These are phyloP conservation scores for Zaprionus kolodkinae DNA, from an alignment of 1,140 invertebrate genomes.

Conservation along the genomic window DNA sequence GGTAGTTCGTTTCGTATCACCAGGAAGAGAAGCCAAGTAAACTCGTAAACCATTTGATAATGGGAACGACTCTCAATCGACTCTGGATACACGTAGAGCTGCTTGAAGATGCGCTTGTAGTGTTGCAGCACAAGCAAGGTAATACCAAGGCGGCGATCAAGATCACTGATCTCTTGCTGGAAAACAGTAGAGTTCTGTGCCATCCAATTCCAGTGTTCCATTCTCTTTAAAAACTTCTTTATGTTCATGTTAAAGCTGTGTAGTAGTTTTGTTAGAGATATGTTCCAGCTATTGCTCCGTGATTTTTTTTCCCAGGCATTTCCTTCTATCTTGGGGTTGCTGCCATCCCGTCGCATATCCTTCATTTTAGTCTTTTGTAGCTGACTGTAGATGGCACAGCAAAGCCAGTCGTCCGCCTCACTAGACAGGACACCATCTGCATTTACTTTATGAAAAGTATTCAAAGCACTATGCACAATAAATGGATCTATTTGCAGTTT, in stretches of 20 bases:
- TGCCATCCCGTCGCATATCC: constrained; percentile 39
- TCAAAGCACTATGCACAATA: constrained; percentile 42
- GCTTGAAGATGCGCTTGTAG: constrained; percentile 94
- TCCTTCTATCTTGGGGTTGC: not conserved
- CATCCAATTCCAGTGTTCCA: constrained; percentile 98
- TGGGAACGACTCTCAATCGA: constrained; percentile 21
- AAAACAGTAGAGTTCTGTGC: constrained; percentile 93
- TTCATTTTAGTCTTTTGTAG: constrained; percentile 54
- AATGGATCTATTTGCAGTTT: constrained; percentile 38
- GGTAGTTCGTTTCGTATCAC: constrained; percentile 93
- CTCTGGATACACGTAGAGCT: constrained; percentile 89
- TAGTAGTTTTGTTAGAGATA: constrained; percentile 86
- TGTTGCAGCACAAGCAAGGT: constrained; percentile 97
- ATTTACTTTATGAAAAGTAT: constrained; percentile 42
- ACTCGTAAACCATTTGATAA: constrained; percentile 89
- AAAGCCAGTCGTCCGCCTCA: constrained; percentile 62
- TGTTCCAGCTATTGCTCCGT: constrained; percentile 53
- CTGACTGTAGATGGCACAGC: constrained; percentile 60
- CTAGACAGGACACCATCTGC: constrained; percentile 38
- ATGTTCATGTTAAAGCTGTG: constrained; percentile 94
- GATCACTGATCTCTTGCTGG: constrained; percentile 91
- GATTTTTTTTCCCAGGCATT: constrained; percentile 13
- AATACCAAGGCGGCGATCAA: constrained; percentile 96
- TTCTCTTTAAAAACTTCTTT: constrained; percentile 97
- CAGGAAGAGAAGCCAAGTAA: constrained; percentile 96